phyloP scores from a whole-genome alignment of 2,113 vertebrate species.

The Syrmaticus mikado region DNA sequence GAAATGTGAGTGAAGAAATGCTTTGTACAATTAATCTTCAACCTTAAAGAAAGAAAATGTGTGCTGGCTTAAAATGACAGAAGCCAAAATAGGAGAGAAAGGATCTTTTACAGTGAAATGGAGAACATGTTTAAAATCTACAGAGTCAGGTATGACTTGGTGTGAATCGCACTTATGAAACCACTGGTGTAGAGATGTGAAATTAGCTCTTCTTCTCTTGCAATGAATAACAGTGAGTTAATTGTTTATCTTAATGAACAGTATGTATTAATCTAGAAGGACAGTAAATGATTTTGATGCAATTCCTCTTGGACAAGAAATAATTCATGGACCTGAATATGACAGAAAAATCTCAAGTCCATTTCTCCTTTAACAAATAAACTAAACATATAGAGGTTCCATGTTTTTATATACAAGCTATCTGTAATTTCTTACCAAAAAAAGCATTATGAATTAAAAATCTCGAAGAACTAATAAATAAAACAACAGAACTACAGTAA shows the following conservation, averaged over 20 bases:
- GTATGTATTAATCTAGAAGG: neutral
- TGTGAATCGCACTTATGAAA: neutral
- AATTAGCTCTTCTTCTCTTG: neutral
- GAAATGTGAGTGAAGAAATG: conserved; percentile 39
- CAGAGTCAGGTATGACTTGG: neutral
- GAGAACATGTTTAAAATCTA: neutral
- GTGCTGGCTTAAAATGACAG: conserved; percentile 22
- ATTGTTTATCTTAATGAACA: neutral
- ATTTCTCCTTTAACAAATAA: neutral
- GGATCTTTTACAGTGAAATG: neutral
- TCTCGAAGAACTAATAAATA: neutral
- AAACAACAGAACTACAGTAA: neutral
- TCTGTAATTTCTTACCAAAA: neutral
- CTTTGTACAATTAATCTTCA: conserved; percentile 39
- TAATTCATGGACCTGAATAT: neutral
- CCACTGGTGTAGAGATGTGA: neutral
- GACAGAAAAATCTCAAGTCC: neutral
- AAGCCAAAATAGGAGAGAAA: conserved; percentile 28
- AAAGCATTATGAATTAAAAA: neutral
- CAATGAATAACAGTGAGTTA: neutral
- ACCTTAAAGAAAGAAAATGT: conserved; percentile 1
- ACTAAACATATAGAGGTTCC: neutral
- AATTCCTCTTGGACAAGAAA: neutral
- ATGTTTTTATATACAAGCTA: neutral
- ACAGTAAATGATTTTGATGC: neutral